Conservation (phyloP, 2,113 vertebrate species). For the Alligator sinensis region DNA sequence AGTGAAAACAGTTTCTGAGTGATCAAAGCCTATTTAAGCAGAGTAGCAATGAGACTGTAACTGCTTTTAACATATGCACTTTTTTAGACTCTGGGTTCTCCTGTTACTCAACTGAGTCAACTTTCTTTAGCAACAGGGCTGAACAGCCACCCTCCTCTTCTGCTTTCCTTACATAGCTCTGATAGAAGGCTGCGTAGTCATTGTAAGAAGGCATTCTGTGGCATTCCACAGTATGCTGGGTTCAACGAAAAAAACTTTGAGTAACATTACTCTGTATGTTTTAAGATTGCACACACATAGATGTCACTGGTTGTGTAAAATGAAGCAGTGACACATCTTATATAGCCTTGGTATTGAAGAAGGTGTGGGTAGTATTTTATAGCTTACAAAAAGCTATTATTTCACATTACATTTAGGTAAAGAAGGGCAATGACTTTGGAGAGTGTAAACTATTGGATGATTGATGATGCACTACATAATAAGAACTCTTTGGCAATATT, state of each 20-base stretch:
- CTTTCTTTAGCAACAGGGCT: neutral
- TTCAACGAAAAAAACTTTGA: neutral
- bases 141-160: neutral
- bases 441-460: neutral
- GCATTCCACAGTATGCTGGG: neutral
- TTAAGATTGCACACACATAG: slow-evolving; percentile 26
- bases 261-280: neutral
- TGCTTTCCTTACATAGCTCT: neutral
- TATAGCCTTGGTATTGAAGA: slow-evolving; percentile 23
- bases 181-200: neutral
- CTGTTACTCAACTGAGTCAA: neutral
- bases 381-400: slow-evolving; percentile 41
- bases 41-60: neutral
- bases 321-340: slow-evolving; percentile 60
- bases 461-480: neutral
- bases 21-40: neutral
- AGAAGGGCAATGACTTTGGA: slow-evolving; percentile 36
- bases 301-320: slow-evolving; percentile 48
- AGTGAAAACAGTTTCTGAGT: neutral
- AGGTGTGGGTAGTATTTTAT: slow-evolving; percentile 40
- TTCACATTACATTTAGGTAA: slow-evolving; percentile 52
- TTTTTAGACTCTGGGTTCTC: neutral
- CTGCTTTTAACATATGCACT: neutral
- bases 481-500: slow-evolving; percentile 4
- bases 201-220: neutral